These are phyloP conservation scores for Speoplatyrhinus poulsoni DNA, from an alignment of 2,113 vertebrate genomes.

Conservation along the genomic window DNA sequence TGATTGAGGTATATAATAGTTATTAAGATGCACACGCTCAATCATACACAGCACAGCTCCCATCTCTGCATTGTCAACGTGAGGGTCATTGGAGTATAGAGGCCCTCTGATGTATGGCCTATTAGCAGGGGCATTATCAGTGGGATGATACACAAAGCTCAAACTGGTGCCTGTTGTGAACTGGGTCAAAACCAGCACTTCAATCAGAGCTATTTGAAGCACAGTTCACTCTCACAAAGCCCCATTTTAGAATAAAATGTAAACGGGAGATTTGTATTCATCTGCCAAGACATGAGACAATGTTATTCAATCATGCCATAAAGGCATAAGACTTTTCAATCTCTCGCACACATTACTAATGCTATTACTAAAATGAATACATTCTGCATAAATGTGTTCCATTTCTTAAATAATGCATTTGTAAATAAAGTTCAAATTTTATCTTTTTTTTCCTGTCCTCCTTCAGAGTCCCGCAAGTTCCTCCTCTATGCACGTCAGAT, in stretches of 20 bases:
- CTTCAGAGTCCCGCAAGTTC: constrained; percentile 87
- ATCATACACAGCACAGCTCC: constrained; percentile 4
- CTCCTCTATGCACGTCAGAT: constrained; percentile 90
- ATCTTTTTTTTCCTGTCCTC: not conserved
- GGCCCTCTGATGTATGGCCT: constrained; percentile 17
- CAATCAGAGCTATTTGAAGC: not conserved
- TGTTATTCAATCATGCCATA: not conserved
- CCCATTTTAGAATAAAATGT: not conserved
- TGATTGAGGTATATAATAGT: constrained; percentile 1
- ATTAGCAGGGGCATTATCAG: constrained; percentile 14
- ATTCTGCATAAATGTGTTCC: not conserved
- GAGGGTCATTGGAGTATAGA: constrained; percentile 35
- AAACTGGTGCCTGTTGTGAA: not conserved
- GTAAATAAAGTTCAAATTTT: not conserved
- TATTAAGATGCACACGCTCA: not conserved
- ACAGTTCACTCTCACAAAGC: not conserved
- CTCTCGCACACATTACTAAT: not conserved
- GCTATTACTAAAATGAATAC: not conserved
- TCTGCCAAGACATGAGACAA: not conserved
- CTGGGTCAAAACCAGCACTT: not conserved
- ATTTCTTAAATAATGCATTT: not conserved
- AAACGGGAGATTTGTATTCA: not conserved
- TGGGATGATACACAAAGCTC: not conserved
- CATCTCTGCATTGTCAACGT: constrained; percentile 23
- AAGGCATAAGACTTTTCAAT: not conserved